Evolutionary conservation across 2,888 invertebrate species (phyloP).

Genomic region (Eudiplozoon nipponicum): DNA sequence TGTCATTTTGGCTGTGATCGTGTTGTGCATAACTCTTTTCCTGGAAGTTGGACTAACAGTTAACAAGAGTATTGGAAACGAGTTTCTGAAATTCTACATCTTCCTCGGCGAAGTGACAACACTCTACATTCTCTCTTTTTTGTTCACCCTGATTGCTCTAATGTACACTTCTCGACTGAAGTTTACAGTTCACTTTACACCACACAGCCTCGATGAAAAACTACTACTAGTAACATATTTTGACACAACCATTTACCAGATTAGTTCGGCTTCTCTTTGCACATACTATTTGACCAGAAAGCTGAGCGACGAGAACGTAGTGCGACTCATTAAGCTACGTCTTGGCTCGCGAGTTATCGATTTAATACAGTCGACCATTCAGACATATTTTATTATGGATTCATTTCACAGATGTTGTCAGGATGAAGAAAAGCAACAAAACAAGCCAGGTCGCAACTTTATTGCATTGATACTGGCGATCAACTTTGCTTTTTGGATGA

Average conservation of each 20-base stretch:
- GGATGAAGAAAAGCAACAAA: slow-evolving; percentile 4
- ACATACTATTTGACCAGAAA: no score
- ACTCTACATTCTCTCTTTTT: no score
- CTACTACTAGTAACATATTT: not conserved
- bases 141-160: no score
- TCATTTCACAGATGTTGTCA: slow-evolving; percentile 11
- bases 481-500: slow-evolving; percentile 11
- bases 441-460: slow-evolving; percentile 10
- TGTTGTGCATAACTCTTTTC: no score
- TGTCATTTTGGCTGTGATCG: no score
- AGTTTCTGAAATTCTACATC: no score
- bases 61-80: no score
- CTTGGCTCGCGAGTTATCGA: not conserved
- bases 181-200: not conserved
- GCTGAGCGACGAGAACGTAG: not conserved
- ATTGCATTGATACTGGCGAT: slow-evolving; percentile 8
- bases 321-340: not conserved
- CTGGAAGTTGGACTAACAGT: no score
- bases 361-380: slow-evolving; percentile 9
- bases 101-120: no score
- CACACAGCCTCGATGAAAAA: not conserved
- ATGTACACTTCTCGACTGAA: no score
- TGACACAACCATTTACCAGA: not conserved
- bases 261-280: no score
- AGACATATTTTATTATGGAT: slow-evolving; percentile 11